Evolutionary conservation across 2,797 vertebrate genomes (phyloP), one percentile per base, ranked within the genome.

Genomic region (Chromis chromis): DNA sequence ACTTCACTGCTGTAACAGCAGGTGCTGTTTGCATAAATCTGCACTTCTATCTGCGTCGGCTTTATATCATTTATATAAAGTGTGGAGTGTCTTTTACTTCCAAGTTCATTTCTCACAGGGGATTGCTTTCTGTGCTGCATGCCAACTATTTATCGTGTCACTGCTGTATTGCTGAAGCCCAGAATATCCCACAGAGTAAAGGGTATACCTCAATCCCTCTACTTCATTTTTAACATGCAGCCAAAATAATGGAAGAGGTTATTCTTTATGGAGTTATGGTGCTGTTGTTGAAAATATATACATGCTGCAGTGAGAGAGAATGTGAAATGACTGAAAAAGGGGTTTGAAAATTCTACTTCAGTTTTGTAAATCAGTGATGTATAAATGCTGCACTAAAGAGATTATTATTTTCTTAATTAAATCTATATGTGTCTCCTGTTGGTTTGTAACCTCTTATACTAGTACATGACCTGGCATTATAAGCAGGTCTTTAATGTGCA

Each of bases 401-500:
- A 57, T 1, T 8, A 36, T 4, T 0, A 46, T 65, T 40, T 22
- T 6, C 40, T 16, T 4, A 4, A 6, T 1, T n/a, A 27, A 12
- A 19, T 7, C 16, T 39, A 19, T 13, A 3, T 17, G 42, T 70
- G n/a, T 44, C n/a, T 28, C 33, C 24, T 52, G 42, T 22, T 44
- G 17, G 56, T 75, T 66, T 74, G 21, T 21, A 24, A 48, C n/a
- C 27, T 22, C 27, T 55, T 33, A 24, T 57, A 6, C 19, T 8
- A 8, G 2, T n/a, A 48, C 14, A 31, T 53, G 52, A 61, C 31
- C 56, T 27, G 42, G 25, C 58, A 75, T 52, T 54, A 16, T 25
- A 49, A 57, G 16, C 56, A 72, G 46, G 55, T 75, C 39, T 65
- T 70, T 39, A 71, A 71, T 65, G 21, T 55, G 53, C 22, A 81